Conservation (phyloP, 1,140 invertebrate species). For the Brachionus calyciflorus region DNA sequence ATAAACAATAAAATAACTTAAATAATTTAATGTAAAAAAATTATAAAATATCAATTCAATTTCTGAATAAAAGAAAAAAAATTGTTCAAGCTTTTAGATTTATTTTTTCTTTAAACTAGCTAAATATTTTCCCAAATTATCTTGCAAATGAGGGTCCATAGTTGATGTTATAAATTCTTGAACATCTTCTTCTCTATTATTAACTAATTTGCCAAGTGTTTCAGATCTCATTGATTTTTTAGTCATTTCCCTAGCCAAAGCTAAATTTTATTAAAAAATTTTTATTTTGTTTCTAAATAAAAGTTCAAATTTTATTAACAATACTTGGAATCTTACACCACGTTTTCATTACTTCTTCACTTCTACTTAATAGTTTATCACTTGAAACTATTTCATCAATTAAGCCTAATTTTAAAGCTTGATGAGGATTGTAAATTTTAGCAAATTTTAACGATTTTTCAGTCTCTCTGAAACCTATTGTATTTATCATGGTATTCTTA, state of each 20-base stretch:
- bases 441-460: slow-evolving; percentile 73
- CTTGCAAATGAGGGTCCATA: slow-evolving; percentile 43
- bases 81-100: background rate
- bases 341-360: slow-evolving; percentile 49
- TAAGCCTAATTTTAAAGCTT: slow-evolving; percentile 72
- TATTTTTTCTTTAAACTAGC: slow-evolving; percentile 27
- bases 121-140: slow-evolving; percentile 45
- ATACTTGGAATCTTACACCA: slow-evolving; percentile 53
- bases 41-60: too few relatives aligned
- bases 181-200: slow-evolving; percentile 42
- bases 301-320: too few relatives aligned
- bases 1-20: too few relatives aligned
- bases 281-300: too few relatives aligned
- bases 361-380: slow-evolving; percentile 63
- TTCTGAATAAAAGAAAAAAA: too few relatives aligned
- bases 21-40: too few relatives aligned
- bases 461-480: slow-evolving; percentile 60
- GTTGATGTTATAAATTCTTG: slow-evolving; percentile 39
- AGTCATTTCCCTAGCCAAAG: slow-evolving; percentile 13
- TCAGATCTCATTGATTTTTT: slow-evolving; percentile 38
- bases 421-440: slow-evolving; percentile 70
- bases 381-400: slow-evolving; percentile 72
- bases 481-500: slow-evolving; percentile 50
- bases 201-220: slow-evolving; percentile 27
- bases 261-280: slow-evolving; percentile 1